Evolutionary conservation across 2,888 invertebrate species (phyloP), one percentile per base, ranked within the genome.

Genomic region (Erpobdella octoculata): DNA sequence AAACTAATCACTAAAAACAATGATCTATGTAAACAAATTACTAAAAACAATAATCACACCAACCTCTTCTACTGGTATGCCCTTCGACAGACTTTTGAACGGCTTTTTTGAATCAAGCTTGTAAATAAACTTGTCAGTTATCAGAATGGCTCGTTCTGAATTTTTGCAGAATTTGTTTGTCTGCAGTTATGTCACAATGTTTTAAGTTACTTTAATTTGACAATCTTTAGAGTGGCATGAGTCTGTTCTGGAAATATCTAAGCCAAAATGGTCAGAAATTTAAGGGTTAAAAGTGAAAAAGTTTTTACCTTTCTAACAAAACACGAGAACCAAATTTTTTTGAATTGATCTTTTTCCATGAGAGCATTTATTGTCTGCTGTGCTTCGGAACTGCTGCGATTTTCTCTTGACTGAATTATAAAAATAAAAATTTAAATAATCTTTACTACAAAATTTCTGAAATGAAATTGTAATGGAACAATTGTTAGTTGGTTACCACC

Each of bases 1-100:
- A n/a, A n/a, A n/a, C n/a, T n/a, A n/a, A n/a, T n/a, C n/a, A n/a
- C n/a, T n/a, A n/a, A n/a, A n/a, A n/a, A n/a, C n/a, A n/a, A n/a
- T n/a, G n/a, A n/a, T n/a, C n/a, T n/a, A n/a, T n/a, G n/a, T n/a
- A n/a, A n/a, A n/a, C n/a, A n/a, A n/a, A n/a, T n/a, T n/a, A n/a
- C n/a, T n/a, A n/a, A n/a, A n/a, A n/a, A n/a, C n/a, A n/a, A n/a
- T n/a, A n/a, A n/a, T n/a, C n/a, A n/a, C n/a, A 21, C 28, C 81
- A 77, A 90, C 90, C 84, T 91, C 90, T 70, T 88, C 86, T 71
- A 92, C 88, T 4, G 88, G 87, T 77, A 90, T 89, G n/a, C 90
- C 90, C 77, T 90, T 89, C 82, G 90, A 91, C 87, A 95, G 88
- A 61, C 89, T 89, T 79, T 91, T 91, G 84, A 93, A 95, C 69